phyloP scores from a whole-genome alignment of 2,888 invertebrate species.

The Tuberolachnus salignus region DNA sequence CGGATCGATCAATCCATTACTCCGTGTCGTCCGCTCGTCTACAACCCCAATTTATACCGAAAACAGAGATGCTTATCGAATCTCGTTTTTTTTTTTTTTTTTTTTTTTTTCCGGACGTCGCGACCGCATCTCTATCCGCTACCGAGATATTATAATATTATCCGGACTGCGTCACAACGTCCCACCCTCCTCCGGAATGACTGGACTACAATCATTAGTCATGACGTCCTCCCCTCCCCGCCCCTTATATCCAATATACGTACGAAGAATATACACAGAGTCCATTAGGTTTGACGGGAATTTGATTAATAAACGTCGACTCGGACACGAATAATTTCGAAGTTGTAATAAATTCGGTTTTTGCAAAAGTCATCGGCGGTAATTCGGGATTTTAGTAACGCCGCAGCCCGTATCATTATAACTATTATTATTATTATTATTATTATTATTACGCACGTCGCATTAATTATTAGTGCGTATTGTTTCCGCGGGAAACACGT shows the following conservation, averaged over 20 bases:
- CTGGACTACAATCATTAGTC: constrained; percentile 52
- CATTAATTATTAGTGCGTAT: too few relatives aligned
- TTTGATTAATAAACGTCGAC: constrained; percentile 19
- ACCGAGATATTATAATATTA: constrained; percentile 48
- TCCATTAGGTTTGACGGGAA: constrained; percentile 33
- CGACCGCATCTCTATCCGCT: constrained; percentile 9
- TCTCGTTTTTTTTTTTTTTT: constrained; percentile 14
- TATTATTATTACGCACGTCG: too few relatives aligned
- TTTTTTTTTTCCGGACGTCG: constrained; percentile 39
- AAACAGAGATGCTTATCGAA: constrained; percentile 27
- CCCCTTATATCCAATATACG: neutral
- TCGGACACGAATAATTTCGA: neutral
- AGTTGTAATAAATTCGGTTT: neutral
- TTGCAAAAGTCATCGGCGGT: neutral
- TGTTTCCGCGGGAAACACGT: too few relatives aligned
- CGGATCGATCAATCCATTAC: constrained; percentile 40
- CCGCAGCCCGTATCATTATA: too few relatives aligned
- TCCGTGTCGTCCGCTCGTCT: neutral
- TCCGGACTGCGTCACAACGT: constrained; percentile 42
- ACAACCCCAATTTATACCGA: constrained; percentile 4
- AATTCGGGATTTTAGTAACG: too few relatives aligned
- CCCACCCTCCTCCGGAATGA: constrained; percentile 10
- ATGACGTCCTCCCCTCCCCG: constrained; percentile 17
- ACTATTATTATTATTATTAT: too few relatives aligned
- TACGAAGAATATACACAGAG: neutral